Conservation (phyloP, 2,797 vertebrate species). For the Pangasius sanitwongsei region DNA sequence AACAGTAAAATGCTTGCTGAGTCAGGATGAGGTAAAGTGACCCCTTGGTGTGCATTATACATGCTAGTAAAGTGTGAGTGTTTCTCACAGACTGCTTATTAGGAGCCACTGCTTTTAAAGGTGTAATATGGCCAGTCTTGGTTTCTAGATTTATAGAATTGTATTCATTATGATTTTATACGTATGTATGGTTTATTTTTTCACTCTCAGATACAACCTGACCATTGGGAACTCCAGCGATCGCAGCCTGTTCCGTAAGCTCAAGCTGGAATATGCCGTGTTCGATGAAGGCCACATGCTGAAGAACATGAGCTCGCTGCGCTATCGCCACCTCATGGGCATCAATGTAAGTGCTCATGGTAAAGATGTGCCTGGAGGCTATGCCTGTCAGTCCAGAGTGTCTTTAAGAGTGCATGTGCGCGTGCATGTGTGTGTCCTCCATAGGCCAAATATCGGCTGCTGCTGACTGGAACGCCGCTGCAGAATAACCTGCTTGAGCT, state of each 20-base stretch:
- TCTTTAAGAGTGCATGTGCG: neutral
- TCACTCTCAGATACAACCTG: constrained; percentile 78
- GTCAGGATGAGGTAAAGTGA: constrained; percentile 76
- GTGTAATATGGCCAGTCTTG: neutral
- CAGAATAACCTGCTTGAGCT: constrained; percentile 87
- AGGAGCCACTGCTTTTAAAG: constrained; percentile 53
- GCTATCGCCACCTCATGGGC: constrained; percentile 83
- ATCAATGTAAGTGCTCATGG: constrained; percentile 73
- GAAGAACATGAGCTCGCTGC: constrained; percentile 83
- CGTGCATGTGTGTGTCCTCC: neutral
- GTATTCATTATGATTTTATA: neutral
- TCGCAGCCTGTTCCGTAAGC: constrained; percentile 78
- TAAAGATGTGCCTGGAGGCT: neutral
- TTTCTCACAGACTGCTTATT: constrained; percentile 66
- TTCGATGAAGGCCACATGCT: constrained; percentile 84
- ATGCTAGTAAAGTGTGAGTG: constrained; percentile 71
- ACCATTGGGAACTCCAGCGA: constrained; percentile 82
- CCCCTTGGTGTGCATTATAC: constrained; percentile 75
- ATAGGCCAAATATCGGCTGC: constrained; percentile 83
- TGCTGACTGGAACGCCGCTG: constrained; percentile 84
- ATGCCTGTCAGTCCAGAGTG: neutral
- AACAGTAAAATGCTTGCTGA: constrained; percentile 43
- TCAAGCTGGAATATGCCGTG: constrained; percentile 80
- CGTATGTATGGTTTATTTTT: neutral
- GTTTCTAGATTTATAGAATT: neutral